phyloP scores from a whole-genome alignment of 1,140 invertebrate species.

The Calephelis virginiensis region DNA sequence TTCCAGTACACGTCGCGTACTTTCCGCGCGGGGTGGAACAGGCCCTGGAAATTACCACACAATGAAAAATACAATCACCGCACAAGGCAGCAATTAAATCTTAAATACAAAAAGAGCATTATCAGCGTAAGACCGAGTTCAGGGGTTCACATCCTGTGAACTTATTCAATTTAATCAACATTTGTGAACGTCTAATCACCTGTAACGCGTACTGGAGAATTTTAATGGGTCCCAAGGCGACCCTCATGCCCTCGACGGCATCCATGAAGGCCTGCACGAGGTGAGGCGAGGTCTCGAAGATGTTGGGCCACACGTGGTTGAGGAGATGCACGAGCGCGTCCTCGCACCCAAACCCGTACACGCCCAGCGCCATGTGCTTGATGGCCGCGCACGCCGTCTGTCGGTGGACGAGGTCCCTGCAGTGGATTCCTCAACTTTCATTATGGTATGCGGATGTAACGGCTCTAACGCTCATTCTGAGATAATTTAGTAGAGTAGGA shows the following conservation, averaged over 20 bases:
- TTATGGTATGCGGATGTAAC: no score
- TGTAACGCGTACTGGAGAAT: conserved; percentile 97
- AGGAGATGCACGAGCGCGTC: conserved; percentile 97
- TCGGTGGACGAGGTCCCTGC: conserved; percentile 97
- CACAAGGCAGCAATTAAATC: no score
- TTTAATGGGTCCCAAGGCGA: conserved; percentile 97
- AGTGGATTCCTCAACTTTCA: conserved; percentile 35
- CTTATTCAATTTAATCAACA: no score
- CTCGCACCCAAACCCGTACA: conserved; percentile 99
- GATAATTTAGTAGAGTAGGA: no score
- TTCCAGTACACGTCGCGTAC: conserved; percentile 99
- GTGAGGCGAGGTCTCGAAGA: conserved; percentile 99
- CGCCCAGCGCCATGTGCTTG: conserved; percentile 99
- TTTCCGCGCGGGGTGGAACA: conserved; percentile 99
- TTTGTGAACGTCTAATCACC: conserved; percentile 72
- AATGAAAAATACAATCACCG: no score
- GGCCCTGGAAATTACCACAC: conserved; percentile 84
- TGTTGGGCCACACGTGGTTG: conserved; percentile 99
- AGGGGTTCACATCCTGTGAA: no score
- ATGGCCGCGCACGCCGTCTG: conserved; percentile 99
- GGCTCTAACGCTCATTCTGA: no score
- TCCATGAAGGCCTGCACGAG: conserved; percentile 99
- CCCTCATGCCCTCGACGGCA: conserved; percentile 96
- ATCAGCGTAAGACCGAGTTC: no score
- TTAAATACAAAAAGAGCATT: no score